Evolutionary conservation across 2,888 invertebrate species (phyloP).

Genomic region (Masnerella sp.): DNA sequence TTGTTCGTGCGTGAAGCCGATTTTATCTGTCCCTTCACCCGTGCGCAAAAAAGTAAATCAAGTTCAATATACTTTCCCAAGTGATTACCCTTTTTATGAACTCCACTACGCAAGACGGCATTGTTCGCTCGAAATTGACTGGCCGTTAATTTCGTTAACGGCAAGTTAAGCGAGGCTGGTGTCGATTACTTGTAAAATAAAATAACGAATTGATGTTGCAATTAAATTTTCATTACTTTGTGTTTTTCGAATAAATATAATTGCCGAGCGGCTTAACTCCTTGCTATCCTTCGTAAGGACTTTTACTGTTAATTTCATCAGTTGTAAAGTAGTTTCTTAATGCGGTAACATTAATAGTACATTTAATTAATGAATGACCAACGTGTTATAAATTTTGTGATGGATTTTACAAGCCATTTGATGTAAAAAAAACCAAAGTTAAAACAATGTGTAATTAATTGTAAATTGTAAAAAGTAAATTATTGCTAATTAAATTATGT

Average conservation of each 20-base stretch:
- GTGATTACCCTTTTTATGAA: conserved; percentile 43
- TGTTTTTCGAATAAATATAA: conserved; percentile 32
- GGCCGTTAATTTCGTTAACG: conserved; percentile 13
- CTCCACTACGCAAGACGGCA: conserved; percentile 17
- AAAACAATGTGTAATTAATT: too few relatives aligned
- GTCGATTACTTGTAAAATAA: conserved; percentile 22
- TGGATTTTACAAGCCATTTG: too few relatives aligned
- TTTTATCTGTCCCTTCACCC: conserved; percentile 69
- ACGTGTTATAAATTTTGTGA: conserved; percentile 2
- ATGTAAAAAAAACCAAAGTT: too few relatives aligned
- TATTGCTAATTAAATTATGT: too few relatives aligned
- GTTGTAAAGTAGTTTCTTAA: conserved; percentile 27
- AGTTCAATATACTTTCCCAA: conserved; percentile 44
- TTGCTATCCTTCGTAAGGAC: conserved; percentile 15
- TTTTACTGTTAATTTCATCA: conserved; percentile 37
- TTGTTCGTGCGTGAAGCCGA: conserved; percentile 65
- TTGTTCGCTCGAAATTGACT: conserved; percentile 5
- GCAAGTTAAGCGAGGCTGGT: conserved; percentile 2
- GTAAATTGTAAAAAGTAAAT: too few relatives aligned
- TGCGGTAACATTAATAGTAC: conserved; percentile 15
- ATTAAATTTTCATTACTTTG: conserved; percentile 39
- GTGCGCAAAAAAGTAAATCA: conserved; percentile 39
- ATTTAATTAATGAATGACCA: conserved; percentile 12
- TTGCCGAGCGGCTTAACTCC: conserved; percentile 8
- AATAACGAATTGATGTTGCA: conserved; percentile 29